phyloP scores from a whole-genome alignment of 2,888 invertebrate species.

The Eupithecia tripunctaria region DNA sequence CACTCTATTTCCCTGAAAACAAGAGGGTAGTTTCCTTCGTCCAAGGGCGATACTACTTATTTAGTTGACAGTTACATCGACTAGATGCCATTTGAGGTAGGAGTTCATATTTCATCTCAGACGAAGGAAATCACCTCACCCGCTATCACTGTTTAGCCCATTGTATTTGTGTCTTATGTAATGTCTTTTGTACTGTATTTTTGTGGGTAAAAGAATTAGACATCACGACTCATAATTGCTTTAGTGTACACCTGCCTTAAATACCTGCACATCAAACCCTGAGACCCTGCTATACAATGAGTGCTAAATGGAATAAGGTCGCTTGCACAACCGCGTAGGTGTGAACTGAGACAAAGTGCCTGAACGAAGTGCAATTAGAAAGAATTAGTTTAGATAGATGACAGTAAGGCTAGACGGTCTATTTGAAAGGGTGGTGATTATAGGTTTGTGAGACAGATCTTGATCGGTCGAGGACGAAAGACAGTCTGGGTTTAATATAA shows the following conservation, averaged over 20 bases:
- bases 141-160: too few relatives aligned
- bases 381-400: constrained; percentile 17
- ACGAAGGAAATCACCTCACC: too few relatives aligned
- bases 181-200: too few relatives aligned
- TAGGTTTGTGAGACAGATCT: background rate
- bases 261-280: constrained; percentile 23
- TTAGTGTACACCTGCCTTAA: background rate
- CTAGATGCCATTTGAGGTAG: too few relatives aligned
- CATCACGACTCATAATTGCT: too few relatives aligned
- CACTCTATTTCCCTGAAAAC: too few relatives aligned
- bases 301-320: constrained; percentile 68
- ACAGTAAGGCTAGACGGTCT: background rate
- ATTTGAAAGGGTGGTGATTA: background rate
- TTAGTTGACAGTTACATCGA: too few relatives aligned
- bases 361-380: constrained; percentile 25
- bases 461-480: background rate
- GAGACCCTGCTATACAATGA: constrained; percentile 54
- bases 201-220: too few relatives aligned
- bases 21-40: too few relatives aligned
- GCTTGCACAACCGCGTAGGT: constrained; percentile 60
- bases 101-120: too few relatives aligned
- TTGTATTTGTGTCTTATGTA: too few relatives aligned
- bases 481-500: background rate
- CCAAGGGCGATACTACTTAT: too few relatives aligned
- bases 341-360: constrained; percentile 33